phyloP scores from a whole-genome alignment of 2,888 invertebrate species.

The Trilocha varians region DNA sequence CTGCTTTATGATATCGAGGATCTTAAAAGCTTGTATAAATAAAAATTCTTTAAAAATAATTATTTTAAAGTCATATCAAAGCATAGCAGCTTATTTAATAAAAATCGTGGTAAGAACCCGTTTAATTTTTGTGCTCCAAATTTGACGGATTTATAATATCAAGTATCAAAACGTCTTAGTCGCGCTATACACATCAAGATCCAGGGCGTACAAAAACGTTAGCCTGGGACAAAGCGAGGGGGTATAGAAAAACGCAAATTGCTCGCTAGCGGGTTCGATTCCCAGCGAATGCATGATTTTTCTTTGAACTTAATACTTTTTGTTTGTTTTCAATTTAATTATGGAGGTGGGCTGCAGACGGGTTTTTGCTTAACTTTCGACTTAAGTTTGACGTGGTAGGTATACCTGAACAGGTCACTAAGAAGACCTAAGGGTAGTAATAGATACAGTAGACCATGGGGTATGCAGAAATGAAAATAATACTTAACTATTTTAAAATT shows the following conservation, averaged over 20 bases:
- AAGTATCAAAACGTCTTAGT: conserved; percentile 29
- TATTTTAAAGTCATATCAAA: no score
- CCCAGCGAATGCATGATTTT: conserved; percentile 48
- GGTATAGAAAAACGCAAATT: conserved; percentile 61
- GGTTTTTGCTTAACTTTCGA: neutral
- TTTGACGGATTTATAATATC: neutral
- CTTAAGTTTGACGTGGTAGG: conserved; percentile 7
- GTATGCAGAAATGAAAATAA: no score
- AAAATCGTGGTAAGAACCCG: no score
- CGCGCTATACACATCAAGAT: conserved; percentile 30
- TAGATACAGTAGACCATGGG: no score
- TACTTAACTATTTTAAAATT: no score
- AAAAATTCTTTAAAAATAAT: no score
- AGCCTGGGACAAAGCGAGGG: conserved; percentile 53
- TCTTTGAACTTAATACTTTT: conserved; percentile 40
- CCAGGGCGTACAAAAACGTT: conserved; percentile 34
- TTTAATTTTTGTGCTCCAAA: no score
- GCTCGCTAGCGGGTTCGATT: conserved; percentile 50
- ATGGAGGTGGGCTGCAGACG: conserved; percentile 18
- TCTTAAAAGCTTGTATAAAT: no score
- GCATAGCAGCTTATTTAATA: no score
- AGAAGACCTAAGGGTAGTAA: no score
- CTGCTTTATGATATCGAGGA: no score
- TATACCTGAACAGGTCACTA: no score
- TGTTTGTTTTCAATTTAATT: conserved; percentile 18